Base-by-base conservation (phyloP, 2,888 invertebrate genomes). In the Griposia aprilina region DNA sequence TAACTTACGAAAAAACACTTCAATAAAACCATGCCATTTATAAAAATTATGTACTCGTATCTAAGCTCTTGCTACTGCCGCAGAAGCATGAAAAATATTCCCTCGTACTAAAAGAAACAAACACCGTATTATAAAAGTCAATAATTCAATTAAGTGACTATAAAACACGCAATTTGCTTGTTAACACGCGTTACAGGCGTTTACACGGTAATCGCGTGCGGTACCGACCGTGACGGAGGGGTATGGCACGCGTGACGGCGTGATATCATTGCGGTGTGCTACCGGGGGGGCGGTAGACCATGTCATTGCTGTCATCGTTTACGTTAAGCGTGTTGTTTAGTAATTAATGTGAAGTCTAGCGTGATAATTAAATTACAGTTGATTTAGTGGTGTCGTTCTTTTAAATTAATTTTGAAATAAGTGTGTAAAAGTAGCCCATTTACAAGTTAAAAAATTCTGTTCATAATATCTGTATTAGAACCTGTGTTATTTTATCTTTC, bases 121-220 rank as follows among this genome's bases (percentile, higher is more conserved):
- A 74, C 17, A 82, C 59, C 76, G 74, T 70, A 74, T 74, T 73
- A 74, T 62, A 78, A 79, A 72, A 65, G 50, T 74, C 77, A 78
- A 87, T 88, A 83, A 89, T 88, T 88, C 72, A 88, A 89, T 88
- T 88, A 88, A 81, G 45, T 77, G 26, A 70, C 59, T 66, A 85
- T 79, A 81, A 82, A 84, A 74, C 85, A 84, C 67, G 80, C 81
- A 82, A 88, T 84, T 86, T 82, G 71, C 81, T 73, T 83, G 82
- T 84, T 86, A 87, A 84, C 84, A 85, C 82, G 82, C 80, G 80
- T 91, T 93, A 93, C 92, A 93, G 91, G 93, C 81, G 82, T 91
- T 94, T 93, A 93, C 92, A 93, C 91, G 94, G 89, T 88, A 83
- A 87, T 94, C 93, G 94, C 94, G 94, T 95, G 93, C 93, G 87